A percentile compares a stretch with the other conserved stretches of the same genome.
Conservation (phyloP, 1,140 invertebrate genomes). For the Doryteuthis pealeii region DNA sequence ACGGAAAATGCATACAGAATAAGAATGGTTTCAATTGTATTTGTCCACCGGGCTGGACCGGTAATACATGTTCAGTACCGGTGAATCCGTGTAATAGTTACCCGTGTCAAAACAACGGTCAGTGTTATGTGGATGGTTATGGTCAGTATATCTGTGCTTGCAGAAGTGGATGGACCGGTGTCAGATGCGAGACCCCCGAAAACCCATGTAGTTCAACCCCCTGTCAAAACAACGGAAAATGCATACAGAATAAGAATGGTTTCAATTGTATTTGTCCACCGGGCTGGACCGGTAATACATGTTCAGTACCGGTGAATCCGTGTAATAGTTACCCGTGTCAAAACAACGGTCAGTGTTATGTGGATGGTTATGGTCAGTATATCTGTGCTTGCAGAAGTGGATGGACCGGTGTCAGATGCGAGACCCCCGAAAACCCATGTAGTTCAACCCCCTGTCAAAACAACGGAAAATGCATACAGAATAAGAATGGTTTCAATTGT, state of each 20-base stretch:
- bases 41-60: slow-evolving; percentile 13
- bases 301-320: no score
- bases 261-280: neutral
- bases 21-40: slow-evolving; percentile 9
- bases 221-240: neutral
- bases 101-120: slow-evolving; percentile 7
- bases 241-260: neutral
- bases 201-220: neutral
- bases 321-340: no score
- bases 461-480: no score
- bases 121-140: slow-evolving; percentile 1
- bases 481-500: no score
- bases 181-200: slow-evolving; percentile 6
- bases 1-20: slow-evolving; percentile 13
- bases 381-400: no score
- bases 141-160: no score
- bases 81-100: neutral
- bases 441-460: no score
- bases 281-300: no score
- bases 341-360: no score
- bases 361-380: no score
- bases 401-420: no score
- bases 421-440: no score
- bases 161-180: slow-evolving; percentile 1
- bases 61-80: slow-evolving; percentile 11